Conservation (phyloP, 2,888 invertebrate species). For the Celastrina argiolus region DNA sequence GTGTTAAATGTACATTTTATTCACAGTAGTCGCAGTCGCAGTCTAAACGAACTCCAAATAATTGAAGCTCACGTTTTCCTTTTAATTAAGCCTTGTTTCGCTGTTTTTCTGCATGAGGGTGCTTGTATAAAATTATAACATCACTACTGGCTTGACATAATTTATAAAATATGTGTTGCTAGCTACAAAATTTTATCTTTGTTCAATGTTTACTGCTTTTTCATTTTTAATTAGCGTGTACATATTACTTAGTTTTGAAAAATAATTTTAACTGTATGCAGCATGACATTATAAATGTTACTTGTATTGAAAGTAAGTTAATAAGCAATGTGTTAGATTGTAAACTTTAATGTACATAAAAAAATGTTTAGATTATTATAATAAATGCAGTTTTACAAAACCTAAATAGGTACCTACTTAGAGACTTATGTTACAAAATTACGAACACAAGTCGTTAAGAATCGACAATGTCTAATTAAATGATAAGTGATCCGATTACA, state of each 20-base stretch:
- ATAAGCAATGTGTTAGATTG: background rate
- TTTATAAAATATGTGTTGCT: constrained; percentile 22
- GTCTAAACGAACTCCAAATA: constrained; percentile 15
- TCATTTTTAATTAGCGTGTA: constrained; percentile 17
- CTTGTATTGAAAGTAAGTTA: background rate
- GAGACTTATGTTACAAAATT: no score
- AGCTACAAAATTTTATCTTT: constrained; percentile 23
- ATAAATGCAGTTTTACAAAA: no score
- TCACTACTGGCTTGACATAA: constrained; percentile 19
- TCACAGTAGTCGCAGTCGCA: background rate
- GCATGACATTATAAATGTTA: background rate
- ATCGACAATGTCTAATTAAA: background rate
- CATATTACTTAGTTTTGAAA: background rate
- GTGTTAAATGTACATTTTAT: background rate
- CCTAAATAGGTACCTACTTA: no score
- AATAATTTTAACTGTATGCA: background rate
- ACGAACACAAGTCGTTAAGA: background rate
- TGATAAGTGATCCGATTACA: background rate
- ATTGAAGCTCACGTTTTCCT: constrained; percentile 22
- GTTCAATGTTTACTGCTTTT: constrained; percentile 1
- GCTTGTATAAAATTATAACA: constrained; percentile 23
- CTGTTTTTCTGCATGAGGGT: constrained; percentile 25
- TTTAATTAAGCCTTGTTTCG: constrained; percentile 24
- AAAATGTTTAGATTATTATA: no score
- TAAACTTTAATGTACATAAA: background rate